phyloP scores from a whole-genome alignment of 2,888 invertebrate genomes.

The Caenorhabditis auriculariae region DNA sequence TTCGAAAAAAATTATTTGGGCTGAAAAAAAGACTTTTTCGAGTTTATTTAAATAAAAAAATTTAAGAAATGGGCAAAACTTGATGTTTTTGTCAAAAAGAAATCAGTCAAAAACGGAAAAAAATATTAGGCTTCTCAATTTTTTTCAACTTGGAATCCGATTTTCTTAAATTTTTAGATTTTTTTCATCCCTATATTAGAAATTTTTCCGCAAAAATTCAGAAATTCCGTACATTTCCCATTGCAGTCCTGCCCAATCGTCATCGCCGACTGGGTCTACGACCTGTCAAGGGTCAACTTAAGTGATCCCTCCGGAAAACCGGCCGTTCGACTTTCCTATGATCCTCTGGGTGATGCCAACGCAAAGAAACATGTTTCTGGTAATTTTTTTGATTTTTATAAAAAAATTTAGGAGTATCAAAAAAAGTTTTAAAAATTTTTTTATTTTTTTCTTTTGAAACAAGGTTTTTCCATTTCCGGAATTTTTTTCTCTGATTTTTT shows the following conservation, averaged over 20 bases:
- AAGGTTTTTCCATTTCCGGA: too few species aligned
- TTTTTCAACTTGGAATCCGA: not conserved
- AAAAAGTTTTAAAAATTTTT: not conserved
- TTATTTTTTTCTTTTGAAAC: conserved; percentile 7
- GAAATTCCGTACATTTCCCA: not conserved
- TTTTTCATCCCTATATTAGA: not conserved
- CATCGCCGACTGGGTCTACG: conserved; percentile 62
- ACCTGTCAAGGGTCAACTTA: conserved; percentile 56
- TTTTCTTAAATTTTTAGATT: not conserved
- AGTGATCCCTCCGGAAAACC: conserved; percentile 49
- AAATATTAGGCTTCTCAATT: not conserved
- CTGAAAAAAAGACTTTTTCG: too few species aligned
- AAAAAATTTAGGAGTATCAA: too few species aligned
- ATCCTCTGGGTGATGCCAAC: conserved; percentile 39
- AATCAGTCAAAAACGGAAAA: not conserved
- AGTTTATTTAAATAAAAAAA: too few species aligned
- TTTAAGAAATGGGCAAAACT: too few species aligned
- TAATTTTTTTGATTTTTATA: too few species aligned
- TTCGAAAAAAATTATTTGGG: not conserved
- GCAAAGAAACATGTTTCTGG: conserved; percentile 55
- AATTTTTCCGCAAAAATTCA: not conserved
- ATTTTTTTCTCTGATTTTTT: too few species aligned
- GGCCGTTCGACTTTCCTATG: conserved; percentile 50
- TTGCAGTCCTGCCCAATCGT: conserved; percentile 58
- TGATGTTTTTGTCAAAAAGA: too few species aligned